These are phyloP conservation scores for Drosophila testacea DNA, from an alignment of 2,888 invertebrate genomes.

Conservation along the genomic window DNA sequence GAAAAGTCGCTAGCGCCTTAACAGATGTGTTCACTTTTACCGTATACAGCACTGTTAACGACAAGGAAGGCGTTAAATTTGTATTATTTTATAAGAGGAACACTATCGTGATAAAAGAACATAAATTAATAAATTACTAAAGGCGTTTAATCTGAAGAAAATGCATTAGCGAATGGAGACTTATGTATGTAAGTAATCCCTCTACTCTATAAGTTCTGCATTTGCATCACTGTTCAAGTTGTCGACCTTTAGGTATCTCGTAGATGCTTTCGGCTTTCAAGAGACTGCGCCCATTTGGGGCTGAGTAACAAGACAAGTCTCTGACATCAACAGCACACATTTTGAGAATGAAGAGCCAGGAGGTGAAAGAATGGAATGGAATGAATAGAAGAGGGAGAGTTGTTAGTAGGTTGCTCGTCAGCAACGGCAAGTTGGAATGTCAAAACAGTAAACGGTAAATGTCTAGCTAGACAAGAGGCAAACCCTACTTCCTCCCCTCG, in stretches of 20 bases:
- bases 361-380: too few species aligned
- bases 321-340: conserved; percentile 40
- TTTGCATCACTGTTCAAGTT: conserved; percentile 8
- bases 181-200: too few species aligned
- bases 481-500: background rate
- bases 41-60: too few species aligned
- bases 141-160: too few species aligned
- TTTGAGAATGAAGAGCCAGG: too few species aligned
- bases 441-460: conserved; percentile 75
- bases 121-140: too few species aligned
- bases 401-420: conserved; percentile 56
- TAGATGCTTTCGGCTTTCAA: conserved; percentile 3
- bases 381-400: conserved; percentile 21
- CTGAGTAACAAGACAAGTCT: conserved; percentile 31
- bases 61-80: too few species aligned
- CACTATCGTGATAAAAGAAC: too few species aligned
- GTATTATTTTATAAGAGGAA: too few species aligned
- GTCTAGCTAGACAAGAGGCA: conserved; percentile 64
- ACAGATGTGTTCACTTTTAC: too few species aligned
- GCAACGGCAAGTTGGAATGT: conserved; percentile 67
- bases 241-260: background rate
- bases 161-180: too few species aligned
- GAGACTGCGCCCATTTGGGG: conserved; percentile 14
- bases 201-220: background rate
- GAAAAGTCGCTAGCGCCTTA: too few species aligned